Evolutionary conservation across 2,113 vertebrate genomes (phyloP), one percentile per base, ranked within the genome.

Genomic region (Esox niger): DNA sequence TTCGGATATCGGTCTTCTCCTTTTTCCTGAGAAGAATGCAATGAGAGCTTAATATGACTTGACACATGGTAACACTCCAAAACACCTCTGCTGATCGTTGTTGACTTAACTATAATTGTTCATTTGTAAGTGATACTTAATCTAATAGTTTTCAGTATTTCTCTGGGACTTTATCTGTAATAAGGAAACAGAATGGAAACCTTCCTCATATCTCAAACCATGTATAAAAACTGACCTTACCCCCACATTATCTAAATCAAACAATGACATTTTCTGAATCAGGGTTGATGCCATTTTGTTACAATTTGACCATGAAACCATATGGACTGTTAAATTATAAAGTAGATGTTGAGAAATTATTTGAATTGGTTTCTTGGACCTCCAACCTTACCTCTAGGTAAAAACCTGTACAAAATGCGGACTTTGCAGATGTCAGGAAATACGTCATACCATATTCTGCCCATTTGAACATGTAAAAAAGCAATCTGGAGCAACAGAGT

Each of bases 31-130:
- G 59, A 77, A 74, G 59, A 64, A 76, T 74, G 61, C 29, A 78
- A 82, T 82, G 52, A 47, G 62, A 72, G 62, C 8, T 62, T 72
- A 75, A 75, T 75, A 71, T 71, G 64, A 57, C 31, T 62, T 61
- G 23, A 68, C 62, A 73, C 43, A 23, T 49, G 1, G 49, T 73
- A 71, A 75, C 56, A 71, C 66, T 58, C 66, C 70, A 71, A n/a
- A 76, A 84, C 78, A 74, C 70, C 70, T 78, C 69, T 8, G 35
- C 64, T 66, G 68, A 76, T 78, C 60, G 56, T 52, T 75, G 72
- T 62, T 72, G 71, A 80, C 79, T 83, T 75, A 6, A 46, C 33
- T 47, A 62, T 77, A 80, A 82, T 79, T 76, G 74, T 70, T 23
- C 35, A 21, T 76, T 79, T 80, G 66, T 70, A 70, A 71, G 21